These are phyloP conservation scores for Calyptomena viridis DNA, from an alignment of 2,113 vertebrate genomes.

Conservation along the genomic window DNA sequence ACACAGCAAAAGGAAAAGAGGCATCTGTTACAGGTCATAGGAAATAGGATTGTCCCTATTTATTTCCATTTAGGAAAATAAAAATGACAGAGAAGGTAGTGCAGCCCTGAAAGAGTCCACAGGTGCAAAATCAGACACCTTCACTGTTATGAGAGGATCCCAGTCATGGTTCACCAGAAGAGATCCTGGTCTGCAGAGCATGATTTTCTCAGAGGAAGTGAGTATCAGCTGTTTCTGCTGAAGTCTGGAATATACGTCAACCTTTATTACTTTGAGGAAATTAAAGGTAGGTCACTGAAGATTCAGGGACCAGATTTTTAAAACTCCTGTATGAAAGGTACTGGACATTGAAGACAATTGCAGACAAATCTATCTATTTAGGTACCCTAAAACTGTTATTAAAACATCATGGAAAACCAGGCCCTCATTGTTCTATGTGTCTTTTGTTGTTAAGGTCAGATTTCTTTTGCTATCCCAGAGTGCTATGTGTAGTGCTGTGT, in stretches of 20 bases:
- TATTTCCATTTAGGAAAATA: too few relatives aligned
- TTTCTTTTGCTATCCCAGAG: conserved; percentile 10
- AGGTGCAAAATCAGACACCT: background rate
- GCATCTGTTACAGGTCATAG: background rate
- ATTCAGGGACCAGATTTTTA: background rate
- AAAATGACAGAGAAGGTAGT: background rate
- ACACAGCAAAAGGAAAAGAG: background rate
- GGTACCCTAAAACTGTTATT: background rate
- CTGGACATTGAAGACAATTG: background rate
- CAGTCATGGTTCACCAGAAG: background rate
- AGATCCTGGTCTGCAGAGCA: background rate
- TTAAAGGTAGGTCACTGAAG: background rate
- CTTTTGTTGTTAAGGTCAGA: background rate
- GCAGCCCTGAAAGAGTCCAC: background rate
- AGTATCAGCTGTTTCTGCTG: background rate
- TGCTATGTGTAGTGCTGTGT: background rate
- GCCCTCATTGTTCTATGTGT: background rate
- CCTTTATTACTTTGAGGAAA: background rate
- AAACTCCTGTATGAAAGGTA: background rate
- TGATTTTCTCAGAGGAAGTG: background rate
- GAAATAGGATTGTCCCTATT: background rate
- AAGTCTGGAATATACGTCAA: background rate
- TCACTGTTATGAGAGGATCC: background rate
- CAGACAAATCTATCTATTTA: background rate
- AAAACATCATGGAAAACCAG: background rate